These are phyloP conservation scores for Dromiciops gliroides DNA, from an alignment of 2,113 vertebrate species.

Conservation along the genomic window DNA sequence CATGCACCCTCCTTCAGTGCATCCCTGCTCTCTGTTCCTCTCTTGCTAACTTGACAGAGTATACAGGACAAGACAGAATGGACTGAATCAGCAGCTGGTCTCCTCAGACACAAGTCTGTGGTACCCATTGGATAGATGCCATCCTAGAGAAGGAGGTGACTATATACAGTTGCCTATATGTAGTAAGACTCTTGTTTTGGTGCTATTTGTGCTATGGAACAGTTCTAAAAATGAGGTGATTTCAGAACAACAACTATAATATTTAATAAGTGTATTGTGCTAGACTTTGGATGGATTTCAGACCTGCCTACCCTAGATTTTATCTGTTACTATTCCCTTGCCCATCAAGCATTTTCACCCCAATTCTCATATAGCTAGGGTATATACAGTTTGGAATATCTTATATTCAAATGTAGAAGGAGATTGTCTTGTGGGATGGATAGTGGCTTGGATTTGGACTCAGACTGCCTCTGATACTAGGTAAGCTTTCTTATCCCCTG, in stretches of 20 bases:
- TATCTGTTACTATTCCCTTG: neutral
- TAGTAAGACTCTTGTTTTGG: neutral
- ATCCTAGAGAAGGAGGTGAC: neutral
- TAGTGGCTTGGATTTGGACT: neutral
- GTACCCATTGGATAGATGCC: neutral
- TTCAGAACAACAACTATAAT: neutral
- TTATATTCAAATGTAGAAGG: neutral
- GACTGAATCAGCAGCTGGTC: neutral
- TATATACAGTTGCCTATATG: neutral
- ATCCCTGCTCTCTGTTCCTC: neutral
- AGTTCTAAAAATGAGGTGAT: neutral
- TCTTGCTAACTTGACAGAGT: neutral
- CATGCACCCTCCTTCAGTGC: neutral
- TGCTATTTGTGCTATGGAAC: neutral
- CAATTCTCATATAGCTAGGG: neutral
- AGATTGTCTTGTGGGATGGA: neutral
- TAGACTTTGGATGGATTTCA: neutral
- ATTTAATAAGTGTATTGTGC: neutral
- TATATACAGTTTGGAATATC: neutral
- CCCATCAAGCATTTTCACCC: neutral
- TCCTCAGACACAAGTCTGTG: neutral
- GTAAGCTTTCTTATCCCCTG: neutral
- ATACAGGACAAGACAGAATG: neutral
- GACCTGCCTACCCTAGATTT: neutral
- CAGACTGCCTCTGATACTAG: neutral